These are phyloP conservation scores for Bucco capensis DNA, from an alignment of 2,113 vertebrate species.

Conservation along the genomic window DNA sequence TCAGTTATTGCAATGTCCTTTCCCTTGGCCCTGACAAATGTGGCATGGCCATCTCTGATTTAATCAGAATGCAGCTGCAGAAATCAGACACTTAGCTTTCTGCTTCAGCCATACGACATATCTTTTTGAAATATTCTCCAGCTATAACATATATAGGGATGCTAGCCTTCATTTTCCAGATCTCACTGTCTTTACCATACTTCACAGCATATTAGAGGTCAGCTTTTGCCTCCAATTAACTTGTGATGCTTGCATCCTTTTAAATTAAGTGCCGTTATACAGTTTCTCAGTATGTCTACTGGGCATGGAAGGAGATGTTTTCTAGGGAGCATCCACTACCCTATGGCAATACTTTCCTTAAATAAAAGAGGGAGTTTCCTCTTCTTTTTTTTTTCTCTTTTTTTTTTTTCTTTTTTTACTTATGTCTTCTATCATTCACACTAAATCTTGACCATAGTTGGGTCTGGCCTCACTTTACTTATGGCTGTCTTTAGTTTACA, in stretches of 20 bases:
- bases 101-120: neutral
- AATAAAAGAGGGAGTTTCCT: rapidly evolving
- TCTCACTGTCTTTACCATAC: neutral
- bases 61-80: neutral
- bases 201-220: neutral
- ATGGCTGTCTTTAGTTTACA: neutral
- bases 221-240: neutral
- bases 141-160: neutral
- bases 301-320: neutral
- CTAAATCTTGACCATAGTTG: neutral
- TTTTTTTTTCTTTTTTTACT: neutral
- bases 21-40: neutral
- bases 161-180: neutral
- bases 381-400: neutral
- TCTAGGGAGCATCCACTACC: neutral
- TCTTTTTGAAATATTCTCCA: neutral
- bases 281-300: neutral
- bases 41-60: neutral
- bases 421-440: neutral
- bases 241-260: neutral
- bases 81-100: neutral
- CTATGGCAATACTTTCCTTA: neutral
- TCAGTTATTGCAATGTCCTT: neutral
- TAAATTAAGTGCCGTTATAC: neutral
- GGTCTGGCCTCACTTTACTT: neutral